phyloP scores from a whole-genome alignment of 2,113 vertebrate species.

The Pagrus major region DNA sequence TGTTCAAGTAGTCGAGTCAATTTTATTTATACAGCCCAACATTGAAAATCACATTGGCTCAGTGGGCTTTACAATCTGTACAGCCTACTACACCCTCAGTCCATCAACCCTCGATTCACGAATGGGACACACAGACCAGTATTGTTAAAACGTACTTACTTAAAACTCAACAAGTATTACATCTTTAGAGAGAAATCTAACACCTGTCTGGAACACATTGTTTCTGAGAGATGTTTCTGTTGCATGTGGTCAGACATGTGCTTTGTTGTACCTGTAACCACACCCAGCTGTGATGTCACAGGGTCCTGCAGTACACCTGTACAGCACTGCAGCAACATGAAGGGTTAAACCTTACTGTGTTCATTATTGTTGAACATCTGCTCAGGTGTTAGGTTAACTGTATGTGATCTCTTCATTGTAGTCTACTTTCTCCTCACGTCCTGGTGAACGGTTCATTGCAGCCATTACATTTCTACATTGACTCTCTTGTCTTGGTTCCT shows the following conservation, averaged over 20 bases:
- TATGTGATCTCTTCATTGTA: neutral
- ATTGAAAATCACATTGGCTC: too few species aligned
- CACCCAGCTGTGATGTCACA: neutral
- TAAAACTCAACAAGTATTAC: too few species aligned
- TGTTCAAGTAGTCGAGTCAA: too few species aligned
- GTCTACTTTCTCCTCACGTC: neutral
- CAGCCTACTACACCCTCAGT: too few species aligned
- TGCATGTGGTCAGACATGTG: neutral
- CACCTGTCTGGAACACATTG: neutral
- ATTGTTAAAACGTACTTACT: too few species aligned
- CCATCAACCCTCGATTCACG: too few species aligned
- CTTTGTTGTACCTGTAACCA: slow-evolving; percentile 3
- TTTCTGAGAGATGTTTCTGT: slow-evolving; percentile 1
- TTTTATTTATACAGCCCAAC: too few species aligned
- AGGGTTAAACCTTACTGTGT: neutral
- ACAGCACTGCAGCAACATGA: neutral
- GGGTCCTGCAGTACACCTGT: neutral
- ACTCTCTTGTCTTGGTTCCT: slow-evolving; percentile 17
- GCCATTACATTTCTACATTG: neutral
- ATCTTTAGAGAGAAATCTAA: neutral
- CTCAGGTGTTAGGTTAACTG: too few species aligned
- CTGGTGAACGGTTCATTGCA: neutral
- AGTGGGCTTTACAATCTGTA: too few species aligned
- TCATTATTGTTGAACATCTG: neutral
- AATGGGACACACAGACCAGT: too few species aligned